These are phyloP conservation scores for Cervus canadensis DNA, from an alignment of 2,113 vertebrate genomes.

Conservation along the genomic window DNA sequence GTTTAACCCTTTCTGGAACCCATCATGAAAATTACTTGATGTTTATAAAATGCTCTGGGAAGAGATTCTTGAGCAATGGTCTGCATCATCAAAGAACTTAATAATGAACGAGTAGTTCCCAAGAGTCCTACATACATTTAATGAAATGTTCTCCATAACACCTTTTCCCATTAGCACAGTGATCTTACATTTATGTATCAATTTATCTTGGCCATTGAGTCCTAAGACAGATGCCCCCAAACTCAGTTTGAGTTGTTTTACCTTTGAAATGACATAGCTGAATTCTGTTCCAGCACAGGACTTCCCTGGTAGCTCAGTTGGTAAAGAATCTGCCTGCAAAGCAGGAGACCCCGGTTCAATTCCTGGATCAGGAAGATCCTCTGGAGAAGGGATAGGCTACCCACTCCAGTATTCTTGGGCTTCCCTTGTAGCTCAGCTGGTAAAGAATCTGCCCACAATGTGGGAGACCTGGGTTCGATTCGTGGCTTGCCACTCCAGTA, in stretches of 20 bases:
- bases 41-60: slow-evolving; percentile 20
- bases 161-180: background rate
- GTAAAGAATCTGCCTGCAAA: background rate
- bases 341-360: background rate
- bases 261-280: background rate
- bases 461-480: background rate
- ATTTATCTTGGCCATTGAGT: background rate
- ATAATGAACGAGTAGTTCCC: background rate
- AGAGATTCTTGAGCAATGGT: slow-evolving; percentile 8
- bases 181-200: background rate
- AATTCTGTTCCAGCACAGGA: background rate
- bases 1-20: slow-evolving; percentile 62
- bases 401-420: background rate
- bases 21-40: background rate
- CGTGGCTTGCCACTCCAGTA: background rate
- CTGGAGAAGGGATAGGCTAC: background rate
- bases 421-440: background rate
- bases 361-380: background rate
- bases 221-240: background rate
- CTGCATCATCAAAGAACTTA: background rate
- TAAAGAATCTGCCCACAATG: background rate
- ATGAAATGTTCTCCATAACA: background rate
- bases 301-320: background rate
- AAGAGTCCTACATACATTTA: background rate
- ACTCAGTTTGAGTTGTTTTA: background rate